phyloP scores from a whole-genome alignment of 2,888 invertebrate species.

The Micoletzkya japonica region DNA sequence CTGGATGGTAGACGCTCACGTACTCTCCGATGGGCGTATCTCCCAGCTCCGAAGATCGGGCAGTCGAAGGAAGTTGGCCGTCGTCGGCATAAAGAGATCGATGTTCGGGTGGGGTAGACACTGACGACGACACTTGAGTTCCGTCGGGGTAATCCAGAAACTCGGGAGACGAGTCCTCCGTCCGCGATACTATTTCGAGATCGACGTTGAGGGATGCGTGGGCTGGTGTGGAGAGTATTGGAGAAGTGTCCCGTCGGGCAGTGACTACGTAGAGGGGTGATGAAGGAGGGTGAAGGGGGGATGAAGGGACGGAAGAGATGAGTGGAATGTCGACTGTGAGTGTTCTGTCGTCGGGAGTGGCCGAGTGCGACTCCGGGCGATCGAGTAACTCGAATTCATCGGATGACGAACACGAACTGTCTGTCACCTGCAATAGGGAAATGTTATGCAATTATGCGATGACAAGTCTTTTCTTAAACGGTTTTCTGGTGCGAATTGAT shows the following conservation, averaged over 20 bases:
- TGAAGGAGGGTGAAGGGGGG: constrained; percentile 13
- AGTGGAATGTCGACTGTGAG: constrained; percentile 27
- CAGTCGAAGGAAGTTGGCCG: not conserved
- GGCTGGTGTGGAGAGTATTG: not conserved
- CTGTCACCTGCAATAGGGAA: constrained; percentile 19
- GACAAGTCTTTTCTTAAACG: not conserved
- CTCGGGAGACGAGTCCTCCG: constrained; percentile 9
- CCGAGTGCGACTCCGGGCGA: constrained; percentile 7
- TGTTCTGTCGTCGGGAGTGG: constrained; percentile 14
- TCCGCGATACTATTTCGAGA: constrained; percentile 12
- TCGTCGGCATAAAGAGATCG: constrained; percentile 27
- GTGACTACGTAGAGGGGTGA: constrained; percentile 25
- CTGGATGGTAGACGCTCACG: constrained; percentile 23
- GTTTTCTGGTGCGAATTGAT: not conserved
- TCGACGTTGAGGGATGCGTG: constrained; percentile 25
- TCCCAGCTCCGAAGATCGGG: not conserved
- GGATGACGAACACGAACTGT: constrained; percentile 13
- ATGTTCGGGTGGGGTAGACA: constrained; percentile 17
- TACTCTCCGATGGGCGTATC: constrained; percentile 1
- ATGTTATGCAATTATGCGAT: not conserved
- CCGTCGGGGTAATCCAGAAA: constrained; percentile 8
- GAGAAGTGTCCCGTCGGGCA: constrained; percentile 15
- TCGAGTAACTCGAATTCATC: constrained; percentile 24
- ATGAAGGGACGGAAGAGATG: not conserved
- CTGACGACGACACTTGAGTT: not conserved